phyloP scores from a whole-genome alignment of 2,888 invertebrate genomes.

The Sycophila texana region DNA sequence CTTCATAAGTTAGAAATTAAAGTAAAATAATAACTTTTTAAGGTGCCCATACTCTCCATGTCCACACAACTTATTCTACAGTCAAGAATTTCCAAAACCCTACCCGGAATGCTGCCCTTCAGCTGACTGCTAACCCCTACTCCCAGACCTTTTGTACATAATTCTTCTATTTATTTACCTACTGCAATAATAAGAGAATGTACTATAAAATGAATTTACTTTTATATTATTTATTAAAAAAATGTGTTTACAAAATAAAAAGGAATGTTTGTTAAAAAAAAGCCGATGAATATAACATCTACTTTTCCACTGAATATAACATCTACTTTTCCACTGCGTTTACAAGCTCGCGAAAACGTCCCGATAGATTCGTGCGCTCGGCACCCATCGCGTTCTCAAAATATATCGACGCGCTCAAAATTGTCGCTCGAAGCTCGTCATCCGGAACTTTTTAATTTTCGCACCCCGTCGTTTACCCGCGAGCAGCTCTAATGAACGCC shows the following conservation, averaged over 20 bases:
- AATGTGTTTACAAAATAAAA: no score
- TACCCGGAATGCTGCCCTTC: constrained; percentile 60
- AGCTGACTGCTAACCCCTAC: constrained; percentile 53
- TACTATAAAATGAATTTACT: no score
- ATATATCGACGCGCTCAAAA: no score
- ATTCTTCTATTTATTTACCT: no score
- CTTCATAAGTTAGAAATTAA: background rate
- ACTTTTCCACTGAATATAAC: no score
- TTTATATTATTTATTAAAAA: no score
- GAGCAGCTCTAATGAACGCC: no score
- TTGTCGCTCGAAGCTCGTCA: constrained; percentile 8
- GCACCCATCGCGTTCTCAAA: constrained; percentile 34
- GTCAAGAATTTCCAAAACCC: constrained; percentile 51
- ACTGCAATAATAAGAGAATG: no score
- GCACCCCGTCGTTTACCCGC: background rate
- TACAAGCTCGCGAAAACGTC: background rate
- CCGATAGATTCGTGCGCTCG: background rate
- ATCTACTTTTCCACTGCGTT: background rate
- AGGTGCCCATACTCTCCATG: constrained; percentile 58
- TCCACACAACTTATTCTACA: constrained; percentile 49
- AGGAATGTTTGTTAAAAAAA: no score
- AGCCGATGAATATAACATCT: no score
- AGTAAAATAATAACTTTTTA: background rate
- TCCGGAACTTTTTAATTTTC: background rate
- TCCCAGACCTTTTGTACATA: background rate